A percentile compares a stretch with the other conserved stretches of the same genome.
These are phyloP conservation scores for Grapholita molesta DNA, from an alignment of 1,140 invertebrate species.

Conservation along the genomic window DNA sequence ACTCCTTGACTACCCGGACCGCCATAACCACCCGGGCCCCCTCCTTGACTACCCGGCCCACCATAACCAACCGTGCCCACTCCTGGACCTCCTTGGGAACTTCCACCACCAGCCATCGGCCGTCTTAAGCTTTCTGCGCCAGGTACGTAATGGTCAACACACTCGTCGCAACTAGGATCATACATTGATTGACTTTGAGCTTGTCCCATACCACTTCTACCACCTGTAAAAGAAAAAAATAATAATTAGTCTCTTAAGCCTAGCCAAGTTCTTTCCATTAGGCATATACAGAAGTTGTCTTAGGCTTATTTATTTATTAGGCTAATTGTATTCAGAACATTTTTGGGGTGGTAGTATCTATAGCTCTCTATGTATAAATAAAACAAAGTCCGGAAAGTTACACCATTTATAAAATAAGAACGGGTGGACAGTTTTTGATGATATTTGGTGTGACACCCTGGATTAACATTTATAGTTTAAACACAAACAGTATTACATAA, in stretches of 20 bases:
- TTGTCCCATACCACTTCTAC: conserved; percentile 87
- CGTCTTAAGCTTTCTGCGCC: conserved; percentile 44
- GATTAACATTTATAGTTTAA: no score
- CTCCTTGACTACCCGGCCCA: background rate
- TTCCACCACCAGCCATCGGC: background rate
- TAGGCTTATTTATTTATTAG: no score
- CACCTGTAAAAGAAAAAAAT: conserved; percentile 69
- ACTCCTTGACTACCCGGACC: background rate
- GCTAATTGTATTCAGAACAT: no score
- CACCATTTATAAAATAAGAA: no score
- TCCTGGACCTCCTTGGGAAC: background rate
- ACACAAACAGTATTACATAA: no score
- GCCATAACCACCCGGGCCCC: background rate
- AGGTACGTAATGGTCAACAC: conserved; percentile 37
- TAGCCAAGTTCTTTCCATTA: no score
- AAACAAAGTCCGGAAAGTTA: no score
- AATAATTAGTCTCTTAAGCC: background rate
- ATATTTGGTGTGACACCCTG: no score
- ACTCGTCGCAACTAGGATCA: conserved; percentile 77
- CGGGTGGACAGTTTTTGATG: no score
- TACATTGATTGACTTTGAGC: conserved; percentile 86
- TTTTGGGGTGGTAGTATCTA: no score
- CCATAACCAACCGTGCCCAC: background rate
- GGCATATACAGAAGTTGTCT: no score
- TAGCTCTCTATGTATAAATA: no score